Conservation (phyloP, 2,113 vertebrate species). For the Dicentrarchus labrax region DNA sequence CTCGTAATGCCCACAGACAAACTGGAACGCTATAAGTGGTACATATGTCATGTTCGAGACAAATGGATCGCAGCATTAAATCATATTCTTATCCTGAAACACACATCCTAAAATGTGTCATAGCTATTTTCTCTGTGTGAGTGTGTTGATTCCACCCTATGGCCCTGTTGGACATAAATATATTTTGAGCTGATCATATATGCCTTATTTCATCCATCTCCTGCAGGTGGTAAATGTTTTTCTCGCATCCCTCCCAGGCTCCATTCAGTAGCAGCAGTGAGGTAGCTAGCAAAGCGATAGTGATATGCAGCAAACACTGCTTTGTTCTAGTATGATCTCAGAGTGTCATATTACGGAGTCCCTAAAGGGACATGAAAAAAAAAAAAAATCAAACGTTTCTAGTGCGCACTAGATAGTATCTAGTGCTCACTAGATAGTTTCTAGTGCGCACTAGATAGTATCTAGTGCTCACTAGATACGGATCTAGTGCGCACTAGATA, state of each 20-base stretch:
- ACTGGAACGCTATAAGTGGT: too few species aligned
- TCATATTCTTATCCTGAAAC: not conserved
- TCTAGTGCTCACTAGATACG: too few species aligned
- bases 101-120: not conserved
- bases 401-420: too few species aligned
- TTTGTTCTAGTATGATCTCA: not conserved
- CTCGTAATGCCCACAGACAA: too few species aligned
- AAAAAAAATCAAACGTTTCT: too few species aligned
- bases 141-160: not conserved
- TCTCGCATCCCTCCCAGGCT: conserved; percentile 37
- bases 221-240: not conserved
- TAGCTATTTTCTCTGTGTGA: not conserved
- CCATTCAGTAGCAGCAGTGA: conserved; percentile 24
- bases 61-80: too few species aligned
- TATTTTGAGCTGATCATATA: not conserved
- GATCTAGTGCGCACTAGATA: too few species aligned
- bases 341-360: too few species aligned
- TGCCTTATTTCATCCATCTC: not conserved
- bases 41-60: too few species aligned
- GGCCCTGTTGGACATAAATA: not conserved
- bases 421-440: too few species aligned
- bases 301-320: not conserved
- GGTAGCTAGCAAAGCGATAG: not conserved
- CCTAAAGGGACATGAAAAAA: too few species aligned
- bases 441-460: too few species aligned